Evolutionary conservation across 2,888 invertebrate genomes (phyloP).

Genomic region (Pasiphila rectangulata): DNA sequence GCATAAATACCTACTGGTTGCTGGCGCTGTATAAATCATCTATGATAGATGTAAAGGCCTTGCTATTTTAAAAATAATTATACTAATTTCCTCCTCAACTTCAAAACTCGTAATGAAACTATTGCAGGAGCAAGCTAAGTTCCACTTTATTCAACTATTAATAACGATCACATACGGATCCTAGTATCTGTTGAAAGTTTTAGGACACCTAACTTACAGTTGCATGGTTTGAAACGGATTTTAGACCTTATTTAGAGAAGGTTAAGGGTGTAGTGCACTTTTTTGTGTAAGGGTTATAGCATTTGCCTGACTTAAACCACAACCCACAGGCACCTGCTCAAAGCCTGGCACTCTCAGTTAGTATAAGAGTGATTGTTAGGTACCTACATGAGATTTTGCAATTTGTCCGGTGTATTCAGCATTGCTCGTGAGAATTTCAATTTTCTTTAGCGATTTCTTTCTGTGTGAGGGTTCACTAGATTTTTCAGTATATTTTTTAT

Average conservation of each 20-base stretch:
- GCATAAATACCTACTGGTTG: no score
- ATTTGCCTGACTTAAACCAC: slow-evolving; percentile 46
- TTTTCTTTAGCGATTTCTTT: no score
- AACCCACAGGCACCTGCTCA: slow-evolving; percentile 61
- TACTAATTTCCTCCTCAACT: no score
- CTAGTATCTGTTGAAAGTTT: slow-evolving; percentile 39
- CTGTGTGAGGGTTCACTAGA: no score
- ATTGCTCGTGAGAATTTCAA: background rate
- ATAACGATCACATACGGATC: slow-evolving; percentile 39
- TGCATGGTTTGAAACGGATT: slow-evolving; percentile 17
- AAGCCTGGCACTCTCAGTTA: slow-evolving; percentile 51
- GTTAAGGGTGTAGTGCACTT: slow-evolving; percentile 25
- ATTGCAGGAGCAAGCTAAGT: slow-evolving; percentile 30
- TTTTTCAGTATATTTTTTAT: no score
- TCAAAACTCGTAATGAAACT: slow-evolving; percentile 19
- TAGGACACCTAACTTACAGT: slow-evolving; percentile 24
- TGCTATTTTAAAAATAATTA: no score
- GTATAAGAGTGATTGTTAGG: slow-evolving; percentile 54
- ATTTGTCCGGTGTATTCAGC: background rate
- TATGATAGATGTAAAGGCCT: no score
- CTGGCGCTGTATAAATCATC: no score
- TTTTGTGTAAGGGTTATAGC: slow-evolving; percentile 29
- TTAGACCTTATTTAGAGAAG: slow-evolving; percentile 14
- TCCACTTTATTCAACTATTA: slow-evolving; percentile 32
- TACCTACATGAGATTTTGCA: slow-evolving; percentile 39